A percentile compares a stretch with the other conserved stretches of the same genome.
Evolutionary conservation across 2,113 vertebrate genomes (phyloP).

Genomic region (Gadus chalcogrammus): DNA sequence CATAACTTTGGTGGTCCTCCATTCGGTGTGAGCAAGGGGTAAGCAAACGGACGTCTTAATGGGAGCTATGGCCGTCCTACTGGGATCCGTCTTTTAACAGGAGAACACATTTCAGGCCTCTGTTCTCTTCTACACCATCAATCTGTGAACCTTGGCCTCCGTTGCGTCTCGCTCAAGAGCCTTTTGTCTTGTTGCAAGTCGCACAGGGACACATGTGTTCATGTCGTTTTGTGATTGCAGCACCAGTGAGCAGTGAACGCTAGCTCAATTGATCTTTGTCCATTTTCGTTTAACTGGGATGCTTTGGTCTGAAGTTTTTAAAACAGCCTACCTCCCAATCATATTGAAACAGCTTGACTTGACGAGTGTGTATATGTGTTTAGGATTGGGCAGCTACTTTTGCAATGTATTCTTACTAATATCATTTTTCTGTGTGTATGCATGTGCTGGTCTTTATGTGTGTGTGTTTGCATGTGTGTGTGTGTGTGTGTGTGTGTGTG

Average conservation of each 20-base stretch:
- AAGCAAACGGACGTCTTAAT: too few species aligned
- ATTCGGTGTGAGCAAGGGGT: too few species aligned
- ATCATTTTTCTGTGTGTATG: not conserved
- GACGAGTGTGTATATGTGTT: not conserved
- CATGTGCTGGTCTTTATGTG: too few species aligned
- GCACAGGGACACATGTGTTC: constrained; percentile 1
- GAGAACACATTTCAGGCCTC: too few species aligned
- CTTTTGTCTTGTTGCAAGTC: not conserved
- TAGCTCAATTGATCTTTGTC: not conserved
- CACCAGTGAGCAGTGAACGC: not conserved
- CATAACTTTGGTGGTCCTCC: too few species aligned
- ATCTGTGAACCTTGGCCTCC: too few species aligned
- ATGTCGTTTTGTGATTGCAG: not conserved
- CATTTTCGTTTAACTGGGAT: not conserved
- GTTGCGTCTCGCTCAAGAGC: not conserved
- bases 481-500: not conserved
- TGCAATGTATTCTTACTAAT: not conserved
- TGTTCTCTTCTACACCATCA: too few species aligned
- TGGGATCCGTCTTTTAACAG: too few species aligned
- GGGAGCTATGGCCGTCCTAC: too few species aligned
- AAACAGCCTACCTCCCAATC: not conserved
- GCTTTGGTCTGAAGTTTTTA: not conserved
- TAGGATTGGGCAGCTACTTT: not conserved
- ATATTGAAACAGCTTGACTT: not conserved
- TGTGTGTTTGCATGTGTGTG: not conserved